phyloP scores from a whole-genome alignment of 2,113 vertebrate genomes.

The Oryzias woworae region DNA sequence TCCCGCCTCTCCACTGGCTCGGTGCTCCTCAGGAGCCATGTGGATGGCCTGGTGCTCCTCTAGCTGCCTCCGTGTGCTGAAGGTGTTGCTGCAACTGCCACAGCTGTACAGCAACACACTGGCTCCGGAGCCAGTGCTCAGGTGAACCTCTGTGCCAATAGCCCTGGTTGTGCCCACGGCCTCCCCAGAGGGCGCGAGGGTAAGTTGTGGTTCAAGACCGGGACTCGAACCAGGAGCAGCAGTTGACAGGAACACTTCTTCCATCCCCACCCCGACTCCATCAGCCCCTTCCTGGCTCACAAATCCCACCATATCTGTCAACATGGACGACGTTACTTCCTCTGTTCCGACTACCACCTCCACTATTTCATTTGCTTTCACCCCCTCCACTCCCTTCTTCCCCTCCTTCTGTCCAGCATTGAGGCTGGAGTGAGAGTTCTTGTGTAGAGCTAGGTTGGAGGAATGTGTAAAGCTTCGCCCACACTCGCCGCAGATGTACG shows the following conservation, averaged over 20 bases:
- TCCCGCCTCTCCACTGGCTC: slow-evolving; percentile 30
- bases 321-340: slow-evolving; percentile 67
- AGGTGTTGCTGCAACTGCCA: slow-evolving; percentile 80
- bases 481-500: slow-evolving; percentile 72
- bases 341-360: slow-evolving; percentile 66
- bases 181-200: slow-evolving; percentile 58
- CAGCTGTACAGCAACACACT: slow-evolving; percentile 80
- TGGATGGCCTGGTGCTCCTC: slow-evolving; percentile 81
- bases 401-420: slow-evolving; percentile 52
- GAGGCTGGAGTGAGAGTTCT: slow-evolving; percentile 73
- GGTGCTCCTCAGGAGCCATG: slow-evolving; percentile 45
- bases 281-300: slow-evolving; percentile 72
- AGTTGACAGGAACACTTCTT: slow-evolving; percentile 77
- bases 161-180: slow-evolving; percentile 46
- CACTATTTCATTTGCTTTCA: slow-evolving; percentile 40
- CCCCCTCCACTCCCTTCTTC: slow-evolving; percentile 42
- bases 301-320: slow-evolving; percentile 78
- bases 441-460: slow-evolving; percentile 84
- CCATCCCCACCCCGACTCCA: slow-evolving; percentile 72
- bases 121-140: slow-evolving; percentile 75
- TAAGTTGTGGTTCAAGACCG: slow-evolving; percentile 66
- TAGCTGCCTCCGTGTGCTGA: slow-evolving; percentile 76
- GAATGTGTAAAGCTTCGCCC: slow-evolving; percentile 89
- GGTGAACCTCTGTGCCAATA: slow-evolving; percentile 71
- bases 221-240: slow-evolving; percentile 48